A percentile compares a stretch with the other conserved stretches of the same genome.
Evolutionary conservation across 1,140 invertebrate genomes (phyloP).

Genomic region (Harlomillsia oculata): DNA sequence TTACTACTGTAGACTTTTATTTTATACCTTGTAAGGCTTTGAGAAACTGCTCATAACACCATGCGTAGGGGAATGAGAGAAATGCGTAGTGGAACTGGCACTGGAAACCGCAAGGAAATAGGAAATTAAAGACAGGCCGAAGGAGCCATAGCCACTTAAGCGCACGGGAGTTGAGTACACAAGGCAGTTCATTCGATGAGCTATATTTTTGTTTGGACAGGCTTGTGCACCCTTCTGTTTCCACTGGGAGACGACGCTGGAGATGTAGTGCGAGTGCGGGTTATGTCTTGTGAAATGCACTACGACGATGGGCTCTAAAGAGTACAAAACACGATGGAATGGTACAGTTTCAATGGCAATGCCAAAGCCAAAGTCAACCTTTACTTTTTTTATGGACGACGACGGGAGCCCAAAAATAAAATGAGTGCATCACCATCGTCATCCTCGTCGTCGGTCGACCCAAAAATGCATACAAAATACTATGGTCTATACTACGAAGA

Average conservation of each 20-base stretch:
- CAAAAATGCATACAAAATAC: constrained; percentile 13
- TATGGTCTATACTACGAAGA: too few relatives aligned
- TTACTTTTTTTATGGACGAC: constrained; percentile 13
- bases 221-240: not conserved
- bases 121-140: not conserved
- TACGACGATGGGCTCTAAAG: not conserved
- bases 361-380: constrained; percentile 15
- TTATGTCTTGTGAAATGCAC: not conserved
- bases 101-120: not conserved
- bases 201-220: constrained; percentile 3
- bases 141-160: not conserved
- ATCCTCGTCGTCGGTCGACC: too few relatives aligned
- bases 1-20: too few relatives aligned
- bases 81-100: not conserved
- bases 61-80: not conserved
- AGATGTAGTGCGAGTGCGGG: not conserved
- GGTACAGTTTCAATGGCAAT: too few relatives aligned
- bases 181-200: too few relatives aligned
- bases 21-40: not conserved
- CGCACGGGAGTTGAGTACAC: too few relatives aligned
- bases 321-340: constrained; percentile 7
- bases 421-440: constrained; percentile 16
- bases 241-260: not conserved
- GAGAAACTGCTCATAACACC: not conserved
- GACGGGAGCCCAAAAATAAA: too few relatives aligned